These are phyloP conservation scores for Coregonus ussuriensis DNA, from an alignment of 2,797 vertebrate species.

Conservation along the genomic window DNA sequence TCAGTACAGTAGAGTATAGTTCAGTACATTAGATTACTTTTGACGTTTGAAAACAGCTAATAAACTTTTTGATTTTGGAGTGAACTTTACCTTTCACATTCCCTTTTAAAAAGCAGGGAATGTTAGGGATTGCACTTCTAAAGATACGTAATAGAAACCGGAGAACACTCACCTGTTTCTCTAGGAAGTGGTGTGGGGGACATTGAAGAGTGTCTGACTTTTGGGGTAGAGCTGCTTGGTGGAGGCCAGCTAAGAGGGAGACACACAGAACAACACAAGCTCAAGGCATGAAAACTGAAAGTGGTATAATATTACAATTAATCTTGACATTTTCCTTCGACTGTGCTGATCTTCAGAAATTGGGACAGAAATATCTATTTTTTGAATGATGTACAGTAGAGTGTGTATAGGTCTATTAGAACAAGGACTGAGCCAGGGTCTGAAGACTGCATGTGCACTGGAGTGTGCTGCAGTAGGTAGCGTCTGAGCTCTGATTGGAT, in stretches of 20 bases:
- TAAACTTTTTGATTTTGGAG: no score
- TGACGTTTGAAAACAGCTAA: no score
- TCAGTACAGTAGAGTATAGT: no score
- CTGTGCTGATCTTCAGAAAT: no score
- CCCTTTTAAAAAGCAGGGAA: not conserved
- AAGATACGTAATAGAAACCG: no score
- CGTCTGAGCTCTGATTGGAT: conserved; percentile 12
- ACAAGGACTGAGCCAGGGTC: not conserved
- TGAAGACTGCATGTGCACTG: not conserved
- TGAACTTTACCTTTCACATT: no score
- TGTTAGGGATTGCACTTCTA: not conserved
- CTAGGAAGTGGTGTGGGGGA: not conserved
- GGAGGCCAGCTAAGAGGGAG: not conserved
- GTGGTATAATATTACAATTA: not conserved
- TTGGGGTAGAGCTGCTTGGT: not conserved
- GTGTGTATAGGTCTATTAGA: not conserved
- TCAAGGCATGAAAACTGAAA: not conserved
- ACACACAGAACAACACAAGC: not conserved
- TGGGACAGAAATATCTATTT: no score
- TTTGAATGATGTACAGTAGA: no score
- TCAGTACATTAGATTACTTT: no score
- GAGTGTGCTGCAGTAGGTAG: conserved; percentile 5
- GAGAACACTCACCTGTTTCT: conserved; percentile 31
- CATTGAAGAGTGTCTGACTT: not conserved
- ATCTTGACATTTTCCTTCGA: no score